Evolutionary conservation across 2,113 vertebrate genomes (phyloP).

Genomic region (Apodemus sylvaticus): DNA sequence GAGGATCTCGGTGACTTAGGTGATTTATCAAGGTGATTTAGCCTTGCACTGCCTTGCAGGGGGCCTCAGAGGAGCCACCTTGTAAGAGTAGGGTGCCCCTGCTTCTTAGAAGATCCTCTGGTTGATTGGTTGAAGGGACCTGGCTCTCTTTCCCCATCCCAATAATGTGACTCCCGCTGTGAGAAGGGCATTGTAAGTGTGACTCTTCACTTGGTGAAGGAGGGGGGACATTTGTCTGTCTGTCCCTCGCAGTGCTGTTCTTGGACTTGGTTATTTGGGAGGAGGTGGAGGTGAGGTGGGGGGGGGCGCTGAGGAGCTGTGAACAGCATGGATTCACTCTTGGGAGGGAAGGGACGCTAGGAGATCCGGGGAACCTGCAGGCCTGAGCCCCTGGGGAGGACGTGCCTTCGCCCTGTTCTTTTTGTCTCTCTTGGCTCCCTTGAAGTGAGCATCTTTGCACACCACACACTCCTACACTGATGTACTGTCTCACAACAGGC

Average conservation of each 20-base stretch:
- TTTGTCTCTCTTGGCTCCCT: not conserved
- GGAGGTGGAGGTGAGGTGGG: not conserved
- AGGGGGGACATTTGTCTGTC: not conserved
- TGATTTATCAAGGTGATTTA: too few relatives aligned
- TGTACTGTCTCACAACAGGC: not conserved
- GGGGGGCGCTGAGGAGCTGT: not conserved
- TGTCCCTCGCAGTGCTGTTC: not conserved
- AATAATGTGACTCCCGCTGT: not conserved
- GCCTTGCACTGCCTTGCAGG: rapidly evolving
- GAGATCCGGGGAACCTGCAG: not conserved
- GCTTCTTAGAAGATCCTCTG: not conserved
- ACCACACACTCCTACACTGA: not conserved
- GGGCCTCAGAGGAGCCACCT: not conserved
- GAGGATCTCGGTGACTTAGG: not conserved
- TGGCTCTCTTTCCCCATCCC: too few relatives aligned
- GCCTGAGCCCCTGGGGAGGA: not conserved
- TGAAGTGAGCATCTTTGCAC: too few relatives aligned
- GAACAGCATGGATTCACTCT: not conserved
- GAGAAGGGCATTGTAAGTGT: not conserved
- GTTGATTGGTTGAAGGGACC: not conserved
- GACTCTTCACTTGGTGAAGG: not conserved
- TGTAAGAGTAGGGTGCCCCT: not conserved
- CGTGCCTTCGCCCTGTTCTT: not conserved
- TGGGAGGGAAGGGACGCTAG: not conserved
- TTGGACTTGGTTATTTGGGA: not conserved